These are phyloP conservation scores for Tinamus guttatus DNA, from an alignment of 2,113 vertebrate species.

Conservation along the genomic window DNA sequence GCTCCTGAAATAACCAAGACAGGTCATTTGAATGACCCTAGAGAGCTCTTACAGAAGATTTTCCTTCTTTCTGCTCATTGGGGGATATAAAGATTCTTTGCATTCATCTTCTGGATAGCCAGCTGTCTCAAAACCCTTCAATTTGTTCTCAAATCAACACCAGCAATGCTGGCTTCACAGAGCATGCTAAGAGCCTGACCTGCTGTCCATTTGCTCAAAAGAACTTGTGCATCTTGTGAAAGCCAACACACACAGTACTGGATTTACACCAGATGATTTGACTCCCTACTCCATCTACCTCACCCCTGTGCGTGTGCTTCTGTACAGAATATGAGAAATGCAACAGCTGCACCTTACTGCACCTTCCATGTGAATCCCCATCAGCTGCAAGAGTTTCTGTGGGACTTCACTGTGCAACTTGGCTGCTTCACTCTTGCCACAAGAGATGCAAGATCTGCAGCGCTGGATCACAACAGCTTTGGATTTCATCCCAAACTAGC, in stretches of 20 bases:
- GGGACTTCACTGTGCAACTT: rapidly evolving
- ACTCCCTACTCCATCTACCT: neutral
- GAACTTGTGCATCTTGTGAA: neutral
- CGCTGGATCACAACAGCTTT: neutral
- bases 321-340: neutral
- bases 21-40: neutral
- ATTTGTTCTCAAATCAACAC: neutral
- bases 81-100: neutral
- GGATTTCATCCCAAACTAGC: neutral
- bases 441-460: neutral
- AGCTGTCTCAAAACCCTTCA: neutral
- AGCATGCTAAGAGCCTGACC: neutral
- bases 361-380: neutral
- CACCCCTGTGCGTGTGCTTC: rapidly evolving
- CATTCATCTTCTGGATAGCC: neutral
- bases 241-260: neutral
- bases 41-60: neutral
- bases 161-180: too few relatives aligned
- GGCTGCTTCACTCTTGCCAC: neutral
- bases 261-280: neutral
- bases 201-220: neutral
- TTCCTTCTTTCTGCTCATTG: neutral
- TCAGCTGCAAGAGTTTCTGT: neutral
- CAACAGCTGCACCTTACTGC: neutral
- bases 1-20: neutral